Percentiles rank a stretch among this genome's conserved stretches.
Conservation (phyloP, 2,888 invertebrate species). For the Oxytorus armatus region DNA sequence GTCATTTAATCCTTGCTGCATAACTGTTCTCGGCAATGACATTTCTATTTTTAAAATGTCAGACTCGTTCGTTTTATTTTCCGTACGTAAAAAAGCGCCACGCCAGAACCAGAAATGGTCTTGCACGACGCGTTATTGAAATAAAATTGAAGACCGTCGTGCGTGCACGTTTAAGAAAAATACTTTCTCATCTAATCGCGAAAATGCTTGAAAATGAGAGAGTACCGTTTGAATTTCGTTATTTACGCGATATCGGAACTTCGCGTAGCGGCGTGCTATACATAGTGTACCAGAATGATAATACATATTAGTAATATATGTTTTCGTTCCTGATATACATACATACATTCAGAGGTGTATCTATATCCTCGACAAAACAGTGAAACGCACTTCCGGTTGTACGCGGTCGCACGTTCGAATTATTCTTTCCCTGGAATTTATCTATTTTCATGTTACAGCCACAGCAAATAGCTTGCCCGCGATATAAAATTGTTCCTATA, state of each 20-base stretch:
- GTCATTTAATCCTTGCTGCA: too few relatives aligned
- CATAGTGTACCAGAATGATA: constrained; percentile 31
- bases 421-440: constrained; percentile 55
- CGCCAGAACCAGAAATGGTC: constrained; percentile 1
- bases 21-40: too few relatives aligned
- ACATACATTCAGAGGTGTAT: neutral
- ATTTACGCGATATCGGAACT: constrained; percentile 27
- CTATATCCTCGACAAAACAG: constrained; percentile 41
- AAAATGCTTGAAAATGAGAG: constrained; percentile 19
- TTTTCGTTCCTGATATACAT: neutral
- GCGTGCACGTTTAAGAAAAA: neutral
- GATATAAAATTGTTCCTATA: constrained; percentile 38
- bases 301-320: constrained; percentile 12
- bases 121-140: neutral
- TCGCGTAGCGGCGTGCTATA: constrained; percentile 11
- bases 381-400: constrained; percentile 62
- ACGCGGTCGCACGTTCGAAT: constrained; percentile 50
- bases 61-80: too few relatives aligned
- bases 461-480: constrained; percentile 17
- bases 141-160: constrained; percentile 15
- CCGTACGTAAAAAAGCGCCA: neutral
- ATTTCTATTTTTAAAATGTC: too few relatives aligned
- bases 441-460: constrained; percentile 58
- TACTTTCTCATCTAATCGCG: neutral
- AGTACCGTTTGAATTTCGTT: constrained; percentile 39